Percentiles rank a stretch among this genome's conserved stretches.
Evolutionary conservation across 2,113 vertebrate genomes (phyloP).

Genomic region (Casuarius casuarius): DNA sequence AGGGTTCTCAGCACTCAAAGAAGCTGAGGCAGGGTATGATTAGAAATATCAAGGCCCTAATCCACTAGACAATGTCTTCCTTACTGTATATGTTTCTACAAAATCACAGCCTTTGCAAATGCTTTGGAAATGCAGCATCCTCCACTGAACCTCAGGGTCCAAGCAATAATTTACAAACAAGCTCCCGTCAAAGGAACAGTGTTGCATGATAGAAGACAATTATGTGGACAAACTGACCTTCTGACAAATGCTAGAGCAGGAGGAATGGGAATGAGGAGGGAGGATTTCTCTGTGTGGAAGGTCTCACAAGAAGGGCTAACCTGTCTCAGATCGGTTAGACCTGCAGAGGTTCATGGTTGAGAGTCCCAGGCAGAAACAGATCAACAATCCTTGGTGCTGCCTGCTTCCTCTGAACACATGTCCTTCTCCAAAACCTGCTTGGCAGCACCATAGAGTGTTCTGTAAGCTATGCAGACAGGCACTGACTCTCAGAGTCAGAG

Average conservation of each 20-base stretch:
- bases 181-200: background rate
- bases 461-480: accelerated
- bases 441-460: background rate
- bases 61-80: constrained; percentile 68
- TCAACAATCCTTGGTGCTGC: accelerated
- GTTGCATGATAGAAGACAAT: background rate
- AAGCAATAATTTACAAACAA: background rate
- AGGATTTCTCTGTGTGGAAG: too few species aligned
- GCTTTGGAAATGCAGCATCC: background rate
- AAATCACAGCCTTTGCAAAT: constrained; percentile 41
- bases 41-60: constrained; percentile 68
- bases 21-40: constrained; percentile 65
- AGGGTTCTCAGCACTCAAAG: constrained; percentile 66
- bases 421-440: background rate
- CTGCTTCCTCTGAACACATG: background rate
- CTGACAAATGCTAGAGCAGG: background rate
- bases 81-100: constrained; percentile 22
- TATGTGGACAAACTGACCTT: background rate
- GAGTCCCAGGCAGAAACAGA: background rate
- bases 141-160: background rate
- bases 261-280: background rate
- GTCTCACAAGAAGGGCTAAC: background rate
- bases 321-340: background rate
- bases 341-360: background rate
- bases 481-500: accelerated